phyloP scores from a whole-genome alignment of 2,797 vertebrate species.

The Lepilemur ruficaudatus region DNA sequence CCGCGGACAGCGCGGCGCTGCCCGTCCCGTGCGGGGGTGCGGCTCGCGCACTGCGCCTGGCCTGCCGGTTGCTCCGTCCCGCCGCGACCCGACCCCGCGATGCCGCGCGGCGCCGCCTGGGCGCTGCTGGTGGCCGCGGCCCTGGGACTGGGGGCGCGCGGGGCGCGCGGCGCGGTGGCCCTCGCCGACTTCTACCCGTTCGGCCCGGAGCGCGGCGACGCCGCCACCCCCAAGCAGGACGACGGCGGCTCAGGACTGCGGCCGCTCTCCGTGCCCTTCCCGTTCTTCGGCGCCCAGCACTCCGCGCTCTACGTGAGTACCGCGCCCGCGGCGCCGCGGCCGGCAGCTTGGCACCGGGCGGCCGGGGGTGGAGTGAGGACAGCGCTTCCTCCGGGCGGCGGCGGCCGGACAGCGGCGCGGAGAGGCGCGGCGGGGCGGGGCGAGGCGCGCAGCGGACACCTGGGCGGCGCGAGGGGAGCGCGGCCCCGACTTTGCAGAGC shows the following conservation, averaged over 20 bases:
- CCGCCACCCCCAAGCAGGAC: slow-evolving; percentile 92
- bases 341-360: slow-evolving; percentile 66
- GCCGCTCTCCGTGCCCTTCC: slow-evolving; percentile 92
- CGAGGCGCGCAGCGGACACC: slow-evolving; percentile 31
- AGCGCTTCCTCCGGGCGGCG: slow-evolving; percentile 56
- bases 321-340: slow-evolving; percentile 35
- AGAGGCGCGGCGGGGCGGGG: slow-evolving; percentile 43
- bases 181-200: slow-evolving; percentile 96
- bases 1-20: not conserved
- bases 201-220: slow-evolving; percentile 89
- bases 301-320: slow-evolving; percentile 96
- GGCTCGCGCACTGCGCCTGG: not conserved
- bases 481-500: not conserved
- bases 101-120: slow-evolving; percentile 82
- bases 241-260: slow-evolving; percentile 96
- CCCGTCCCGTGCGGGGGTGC: not conserved
- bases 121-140: slow-evolving; percentile 78
- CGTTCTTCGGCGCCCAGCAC: slow-evolving; percentile 96
- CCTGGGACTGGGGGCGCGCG: slow-evolving; percentile 74
- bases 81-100: slow-evolving; percentile 34
- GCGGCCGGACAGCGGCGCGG: slow-evolving; percentile 67
- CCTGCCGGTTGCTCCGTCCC: not conserved
- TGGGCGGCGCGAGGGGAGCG: not conserved
- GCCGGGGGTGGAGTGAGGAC: slow-evolving; percentile 73
- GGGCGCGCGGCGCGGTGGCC: slow-evolving; percentile 87